phyloP scores from a whole-genome alignment of 2,797 vertebrate genomes.

The Menidia menidia region DNA sequence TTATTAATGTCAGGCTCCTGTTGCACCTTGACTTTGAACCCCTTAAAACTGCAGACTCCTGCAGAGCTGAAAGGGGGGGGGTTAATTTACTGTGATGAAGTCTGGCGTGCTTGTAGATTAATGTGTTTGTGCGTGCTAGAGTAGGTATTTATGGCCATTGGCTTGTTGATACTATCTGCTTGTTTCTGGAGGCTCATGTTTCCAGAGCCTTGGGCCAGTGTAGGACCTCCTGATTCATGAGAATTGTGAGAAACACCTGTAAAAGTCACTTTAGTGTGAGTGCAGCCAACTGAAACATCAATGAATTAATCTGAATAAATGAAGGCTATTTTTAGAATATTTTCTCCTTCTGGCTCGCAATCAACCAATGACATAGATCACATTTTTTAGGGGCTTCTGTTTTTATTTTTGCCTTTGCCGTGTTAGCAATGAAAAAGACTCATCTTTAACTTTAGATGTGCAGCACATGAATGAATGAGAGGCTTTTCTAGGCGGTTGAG shows the following conservation, averaged over 20 bases:
- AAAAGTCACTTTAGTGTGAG: background rate
- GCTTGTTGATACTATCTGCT: conserved; percentile 27
- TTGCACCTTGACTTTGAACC: conserved; percentile 66
- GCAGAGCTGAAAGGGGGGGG: conserved; percentile 9
- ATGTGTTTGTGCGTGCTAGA: conserved; percentile 2
- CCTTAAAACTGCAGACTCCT: conserved; percentile 35
- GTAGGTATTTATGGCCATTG: background rate
- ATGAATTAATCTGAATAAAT: background rate
- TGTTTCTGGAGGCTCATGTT: conserved; percentile 39
- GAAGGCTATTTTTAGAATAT: background rate
- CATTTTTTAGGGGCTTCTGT: background rate
- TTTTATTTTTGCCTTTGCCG: background rate
- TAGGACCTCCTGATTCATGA: conserved; percentile 9
- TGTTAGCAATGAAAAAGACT: background rate
- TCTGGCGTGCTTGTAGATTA: background rate
- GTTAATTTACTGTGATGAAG: conserved; percentile 45
- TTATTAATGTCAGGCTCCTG: conserved; percentile 60
- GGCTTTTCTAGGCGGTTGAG: too few species aligned
- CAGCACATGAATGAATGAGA: too few species aligned
- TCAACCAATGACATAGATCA: background rate
- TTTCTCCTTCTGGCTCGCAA: background rate
- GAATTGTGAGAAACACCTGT: conserved; percentile 19
- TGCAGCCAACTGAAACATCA: background rate
- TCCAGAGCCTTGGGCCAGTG: conserved; percentile 14
- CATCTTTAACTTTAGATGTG: too few species aligned